Evolutionary conservation across 2,888 invertebrate genomes (phyloP).

Genomic region (Watsonalla binaria): DNA sequence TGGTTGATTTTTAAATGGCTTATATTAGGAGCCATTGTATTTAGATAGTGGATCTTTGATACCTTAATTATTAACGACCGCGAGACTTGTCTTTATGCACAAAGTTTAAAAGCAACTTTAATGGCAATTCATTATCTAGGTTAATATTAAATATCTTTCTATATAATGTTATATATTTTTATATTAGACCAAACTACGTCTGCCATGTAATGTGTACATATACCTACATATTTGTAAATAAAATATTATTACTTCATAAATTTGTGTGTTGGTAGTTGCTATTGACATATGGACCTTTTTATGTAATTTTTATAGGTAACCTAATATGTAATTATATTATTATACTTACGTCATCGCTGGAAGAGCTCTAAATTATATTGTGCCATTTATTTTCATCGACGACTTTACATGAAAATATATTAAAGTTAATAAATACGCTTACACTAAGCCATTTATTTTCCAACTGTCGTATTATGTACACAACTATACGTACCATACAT

Average conservation of each 20-base stretch:
- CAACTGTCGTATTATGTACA: not conserved
- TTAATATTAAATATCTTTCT: slow-evolving; percentile 4
- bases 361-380: slow-evolving; percentile 48
- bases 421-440: not conserved
- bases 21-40: no score
- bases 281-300: slow-evolving; percentile 7
- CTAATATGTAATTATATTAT: slow-evolving; percentile 12
- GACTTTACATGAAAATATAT: not conserved
- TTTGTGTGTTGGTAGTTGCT: slow-evolving; percentile 27
- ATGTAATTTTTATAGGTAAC: not conserved
- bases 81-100: no score
- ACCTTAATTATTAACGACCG: no score
- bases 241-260: slow-evolving; percentile 25
- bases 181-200: slow-evolving; percentile 60
- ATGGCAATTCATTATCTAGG: no score
- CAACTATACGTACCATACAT: not conserved
- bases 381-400: slow-evolving; percentile 39
- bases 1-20: no score
- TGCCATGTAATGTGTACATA: slow-evolving; percentile 71
- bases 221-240: slow-evolving; percentile 38
- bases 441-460: not conserved
- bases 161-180: slow-evolving; percentile 16
- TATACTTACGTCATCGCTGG: slow-evolving; percentile 24
- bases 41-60: no score
- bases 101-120: no score